Conservation (phyloP, 2,113 vertebrate genomes). For the Cyanocitta stelleri region DNA sequence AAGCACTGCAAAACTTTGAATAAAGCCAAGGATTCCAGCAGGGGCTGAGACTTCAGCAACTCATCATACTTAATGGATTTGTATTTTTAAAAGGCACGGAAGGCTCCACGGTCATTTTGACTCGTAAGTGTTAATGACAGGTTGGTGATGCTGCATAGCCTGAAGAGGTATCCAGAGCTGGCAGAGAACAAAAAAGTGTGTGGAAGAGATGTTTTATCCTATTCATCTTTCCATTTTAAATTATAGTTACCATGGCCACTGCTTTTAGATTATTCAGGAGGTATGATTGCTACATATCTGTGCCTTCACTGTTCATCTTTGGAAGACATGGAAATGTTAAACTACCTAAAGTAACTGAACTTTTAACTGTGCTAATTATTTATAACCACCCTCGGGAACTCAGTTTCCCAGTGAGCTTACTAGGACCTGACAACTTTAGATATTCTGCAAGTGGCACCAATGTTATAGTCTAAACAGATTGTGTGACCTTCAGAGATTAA, state of each 20-base stretch:
- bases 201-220: conserved; percentile 47
- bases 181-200: conserved; percentile 39
- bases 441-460: conserved; percentile 75
- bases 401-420: conserved; percentile 67
- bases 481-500: conserved; percentile 83
- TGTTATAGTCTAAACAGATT: conserved; percentile 78
- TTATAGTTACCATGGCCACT: conserved; percentile 69
- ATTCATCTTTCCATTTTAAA: conserved; percentile 58
- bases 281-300: conserved; percentile 57
- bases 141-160: conserved; percentile 20
- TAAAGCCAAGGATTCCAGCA: neutral
- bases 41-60: conserved; percentile 11
- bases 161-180: conserved; percentile 38
- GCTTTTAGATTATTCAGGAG: conserved; percentile 71
- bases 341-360: conserved; percentile 78
- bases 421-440: conserved; percentile 74
- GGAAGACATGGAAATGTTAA: conserved; percentile 70
- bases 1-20: neutral
- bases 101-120: neutral
- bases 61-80: conserved; percentile 7
- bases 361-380: conserved; percentile 82
- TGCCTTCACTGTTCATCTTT: conserved; percentile 41
- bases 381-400: conserved; percentile 72
- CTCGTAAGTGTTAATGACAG: conserved; percentile 31
- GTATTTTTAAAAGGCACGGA: neutral